Base-by-base conservation (phyloP, 2,113 vertebrate species). In the Amazona vittata region DNA sequence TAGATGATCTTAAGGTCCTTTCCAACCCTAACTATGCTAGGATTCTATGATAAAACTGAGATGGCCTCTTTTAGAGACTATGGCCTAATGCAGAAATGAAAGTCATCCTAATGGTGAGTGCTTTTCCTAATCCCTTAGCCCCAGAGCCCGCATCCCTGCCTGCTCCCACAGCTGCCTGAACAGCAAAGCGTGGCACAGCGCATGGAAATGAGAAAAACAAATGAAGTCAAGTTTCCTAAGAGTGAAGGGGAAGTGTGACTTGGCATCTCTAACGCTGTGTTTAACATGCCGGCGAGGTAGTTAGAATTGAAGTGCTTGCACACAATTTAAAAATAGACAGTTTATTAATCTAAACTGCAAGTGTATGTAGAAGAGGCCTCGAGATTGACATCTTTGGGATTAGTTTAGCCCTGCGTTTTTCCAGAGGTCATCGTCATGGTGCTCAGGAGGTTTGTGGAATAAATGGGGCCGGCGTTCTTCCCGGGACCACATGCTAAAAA, bases 301-400 rank as follows among this genome's bases (percentile, higher is more conserved):
- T 98, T 97, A 97, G 97, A 98, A 99, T 98, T 98, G 98, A 97
- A 98, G 98, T 97, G 97, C 97, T 98, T 96, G 67, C 96, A 96
- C 97, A 97, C 98, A 98, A 98, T 98, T 98, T 98, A 98, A 97
- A 98, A 97, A 98, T 96, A 97, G 98, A 98, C 98, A 98, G 97
- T 98, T 98, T 98, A 98, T 98, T 98, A 98, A 98, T 98, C 97
- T 98, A 98, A 98, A 98, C 97, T 91, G 97, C 97, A 81, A 97
- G 96, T 94, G 85, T 98, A 98, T 98, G 98, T 98, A 98, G 98
- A 98, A 97, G 97, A 98, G 98, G 98, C 92, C 94, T 87, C 71
- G 94, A 97, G 98, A 98, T 97, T 98, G 98, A 98, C 98, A 98
- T 98, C 95, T 97, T 97, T 97, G 98, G 98, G 98, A 99, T 99